phyloP scores from a whole-genome alignment of 2,888 invertebrate species.

The Tortricodes alternella region DNA sequence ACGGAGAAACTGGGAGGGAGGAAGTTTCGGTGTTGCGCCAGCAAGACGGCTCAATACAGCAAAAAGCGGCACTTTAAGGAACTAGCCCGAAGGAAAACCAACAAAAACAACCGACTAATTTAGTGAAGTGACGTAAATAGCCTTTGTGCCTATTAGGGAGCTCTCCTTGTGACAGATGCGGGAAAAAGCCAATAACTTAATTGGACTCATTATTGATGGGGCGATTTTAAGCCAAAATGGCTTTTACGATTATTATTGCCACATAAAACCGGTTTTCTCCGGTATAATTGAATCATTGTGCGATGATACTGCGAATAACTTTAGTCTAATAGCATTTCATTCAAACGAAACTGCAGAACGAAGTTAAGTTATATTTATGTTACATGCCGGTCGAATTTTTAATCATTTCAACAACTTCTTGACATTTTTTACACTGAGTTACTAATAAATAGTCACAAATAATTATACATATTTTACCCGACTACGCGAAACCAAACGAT shows the following conservation, averaged over 20 bases:
- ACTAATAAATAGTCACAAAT: no score
- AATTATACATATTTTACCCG: no score
- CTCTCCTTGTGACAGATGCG: conserved; percentile 26
- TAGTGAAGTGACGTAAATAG: conserved; percentile 30
- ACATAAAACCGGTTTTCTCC: background rate
- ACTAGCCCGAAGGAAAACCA: conserved; percentile 22
- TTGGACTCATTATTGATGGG: conserved; percentile 22
- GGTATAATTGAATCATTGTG: background rate
- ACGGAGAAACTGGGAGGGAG: no score
- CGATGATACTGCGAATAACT: no score
- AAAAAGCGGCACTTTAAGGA: conserved; percentile 26
- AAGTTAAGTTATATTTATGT: no score
- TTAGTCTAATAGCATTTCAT: no score
- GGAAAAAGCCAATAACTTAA: conserved; percentile 26
- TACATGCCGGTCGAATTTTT: no score
- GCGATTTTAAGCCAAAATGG: conserved; percentile 14
- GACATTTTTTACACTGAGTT: no score
- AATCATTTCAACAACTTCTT: no score
- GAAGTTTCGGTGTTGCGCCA: conserved; percentile 11
- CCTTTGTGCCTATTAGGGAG: conserved; percentile 27
- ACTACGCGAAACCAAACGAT: no score
- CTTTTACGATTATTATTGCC: conserved; percentile 18
- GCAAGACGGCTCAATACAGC: conserved; percentile 8
- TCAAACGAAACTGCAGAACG: no score
- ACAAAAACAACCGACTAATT: conserved; percentile 29